A percentile compares a stretch with the other conserved stretches of the same genome.
phyloP scores from a whole-genome alignment of 2,797 vertebrate species.

The Lepidocolaptes lacrymiger region DNA sequence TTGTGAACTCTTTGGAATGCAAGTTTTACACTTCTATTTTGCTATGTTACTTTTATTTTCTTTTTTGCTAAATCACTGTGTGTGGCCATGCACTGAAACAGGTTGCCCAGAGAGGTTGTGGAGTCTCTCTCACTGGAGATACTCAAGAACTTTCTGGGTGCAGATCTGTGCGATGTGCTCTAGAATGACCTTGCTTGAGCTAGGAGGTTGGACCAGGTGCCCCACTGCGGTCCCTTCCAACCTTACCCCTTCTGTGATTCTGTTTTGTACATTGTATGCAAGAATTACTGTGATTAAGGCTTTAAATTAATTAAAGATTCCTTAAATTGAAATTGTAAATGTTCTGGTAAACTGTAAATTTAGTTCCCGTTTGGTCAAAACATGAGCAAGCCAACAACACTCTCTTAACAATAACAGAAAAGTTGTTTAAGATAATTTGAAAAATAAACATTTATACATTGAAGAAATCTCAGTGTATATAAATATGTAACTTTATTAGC shows the following conservation, averaged over 20 bases:
- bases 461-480: neutral
- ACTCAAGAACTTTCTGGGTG: neutral
- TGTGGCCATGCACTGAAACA: neutral
- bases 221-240: neutral
- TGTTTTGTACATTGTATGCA: neutral
- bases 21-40: neutral
- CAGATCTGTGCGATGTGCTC: neutral
- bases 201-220: no score
- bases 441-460: neutral
- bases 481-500: neutral
- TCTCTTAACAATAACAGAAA: neutral
- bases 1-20: neutral
- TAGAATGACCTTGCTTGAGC: neutral
- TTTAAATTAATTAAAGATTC: neutral
- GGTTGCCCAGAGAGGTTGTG: neutral
- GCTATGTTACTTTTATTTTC: neutral
- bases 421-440: neutral
- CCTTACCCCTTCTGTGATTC: neutral
- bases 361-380: neutral
- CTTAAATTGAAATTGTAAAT: neutral
- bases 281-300: fast-evolving
- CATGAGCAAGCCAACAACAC: neutral
- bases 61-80: neutral
- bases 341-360: neutral
- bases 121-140: neutral